Evolutionary conservation across 2,888 invertebrate genomes (phyloP), one percentile per base, ranked within the genome.

Genomic region (Bugula neritina): DNA sequence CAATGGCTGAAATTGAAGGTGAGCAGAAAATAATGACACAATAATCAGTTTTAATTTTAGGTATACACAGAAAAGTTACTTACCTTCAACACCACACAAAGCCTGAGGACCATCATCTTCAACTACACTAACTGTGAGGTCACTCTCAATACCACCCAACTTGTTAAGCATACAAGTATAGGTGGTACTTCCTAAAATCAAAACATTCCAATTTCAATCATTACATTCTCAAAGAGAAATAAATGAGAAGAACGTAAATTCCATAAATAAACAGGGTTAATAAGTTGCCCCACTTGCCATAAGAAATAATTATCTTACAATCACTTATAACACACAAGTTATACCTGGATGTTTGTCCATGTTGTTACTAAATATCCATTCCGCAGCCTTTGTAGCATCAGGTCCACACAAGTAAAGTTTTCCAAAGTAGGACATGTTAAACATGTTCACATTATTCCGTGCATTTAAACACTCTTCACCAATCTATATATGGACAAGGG

Each of bases 401-500:
- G 91, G 91, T 0, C 94, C 94, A 43, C 90, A 90, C 76, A 95
- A 84, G 84, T 91, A 93, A 85, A 91, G 89, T 86, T 95, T 94
- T 57, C 92, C 91, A 80, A 92, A 93, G 82, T 93, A 92, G 2
- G 93, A 93, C 87, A 93, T 89, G 82, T 95, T 89, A 83, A 94
- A 94, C 17, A 94, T 84, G 0, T 90, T 92, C 0, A 90, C 93
- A 73, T 88, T 89, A 76, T 90, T 90, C 71, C 94, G 87, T 76
- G 92, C 91, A 1, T 90, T 88, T 29, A 90, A 78, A 1, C 92
- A 92, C 86, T 94, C 94, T 74, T 89, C 86, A 0, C 90, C 89
- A 72, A 94, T 92, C 93, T 94, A 78, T 23, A 82, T 73, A 73
- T 25, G 13, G n/a, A n/a, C n/a, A n/a, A n/a, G n/a, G n/a, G n/a